Evolutionary conservation across 2,888 invertebrate genomes (phyloP).

Genomic region (Aporophyla lueneburgensis): DNA sequence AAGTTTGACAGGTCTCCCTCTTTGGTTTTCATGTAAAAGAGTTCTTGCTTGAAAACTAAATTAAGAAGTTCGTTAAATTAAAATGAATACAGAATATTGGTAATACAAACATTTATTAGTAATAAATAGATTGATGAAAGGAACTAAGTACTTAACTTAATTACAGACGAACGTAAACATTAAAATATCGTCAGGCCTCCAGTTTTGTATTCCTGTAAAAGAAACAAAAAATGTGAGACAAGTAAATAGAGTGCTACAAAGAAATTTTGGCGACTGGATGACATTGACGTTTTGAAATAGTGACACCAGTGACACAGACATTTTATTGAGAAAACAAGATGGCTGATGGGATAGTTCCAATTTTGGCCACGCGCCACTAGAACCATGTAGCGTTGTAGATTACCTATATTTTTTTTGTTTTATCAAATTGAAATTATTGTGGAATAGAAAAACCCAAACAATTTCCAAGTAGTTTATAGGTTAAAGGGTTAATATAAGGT

Average conservation of each 20-base stretch:
- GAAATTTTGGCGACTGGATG: too few relatives aligned
- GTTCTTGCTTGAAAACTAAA: conserved; percentile 14
- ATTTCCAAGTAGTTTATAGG: too few relatives aligned
- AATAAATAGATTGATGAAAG: conserved; percentile 34
- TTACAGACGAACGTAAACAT: not conserved
- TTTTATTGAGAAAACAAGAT: too few relatives aligned
- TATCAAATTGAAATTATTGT: too few relatives aligned
- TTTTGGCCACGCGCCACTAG: too few relatives aligned
- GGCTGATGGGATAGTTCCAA: too few relatives aligned
- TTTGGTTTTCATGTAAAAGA: conserved; percentile 34
- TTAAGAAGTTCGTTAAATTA: not conserved
- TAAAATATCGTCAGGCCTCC: conserved; percentile 73
- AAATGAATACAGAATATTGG: not conserved
- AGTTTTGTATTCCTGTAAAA: conserved; percentile 81
- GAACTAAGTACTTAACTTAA: conserved; percentile 22
- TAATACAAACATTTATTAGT: conserved; percentile 40
- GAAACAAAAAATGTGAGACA: conserved; percentile 28
- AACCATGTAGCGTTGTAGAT: too few relatives aligned
- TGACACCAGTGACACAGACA: too few relatives aligned
- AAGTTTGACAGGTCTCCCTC: conserved; percentile 16
- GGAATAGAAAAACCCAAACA: too few relatives aligned
- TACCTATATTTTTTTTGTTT: too few relatives aligned
- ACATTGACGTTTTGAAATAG: too few relatives aligned
- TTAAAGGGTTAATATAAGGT: too few relatives aligned
- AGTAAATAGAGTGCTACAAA: not conserved